A percentile compares a stretch with the other conserved stretches of the same genome.
Evolutionary conservation across 2,113 vertebrate genomes (phyloP).

Genomic region (Vicugna pacos): DNA sequence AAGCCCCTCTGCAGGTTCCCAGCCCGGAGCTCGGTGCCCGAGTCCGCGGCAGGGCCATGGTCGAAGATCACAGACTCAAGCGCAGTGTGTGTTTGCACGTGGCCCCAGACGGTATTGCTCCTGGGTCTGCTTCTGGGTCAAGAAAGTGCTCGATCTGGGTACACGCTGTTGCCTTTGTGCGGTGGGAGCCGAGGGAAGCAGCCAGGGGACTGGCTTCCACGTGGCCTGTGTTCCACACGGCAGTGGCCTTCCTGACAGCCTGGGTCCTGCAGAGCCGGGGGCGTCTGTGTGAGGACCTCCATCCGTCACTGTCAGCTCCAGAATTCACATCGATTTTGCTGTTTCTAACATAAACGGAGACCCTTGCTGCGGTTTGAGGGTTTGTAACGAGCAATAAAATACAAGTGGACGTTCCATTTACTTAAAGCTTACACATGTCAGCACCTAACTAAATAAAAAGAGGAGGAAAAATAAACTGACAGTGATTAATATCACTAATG

Average conservation of each 20-base stretch:
- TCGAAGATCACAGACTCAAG: not conserved
- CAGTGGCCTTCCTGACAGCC: not conserved
- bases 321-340: slow-evolving; percentile 23
- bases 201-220: no score
- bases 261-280: not conserved
- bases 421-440: slow-evolving; percentile 78
- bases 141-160: not conserved
- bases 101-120: not conserved
- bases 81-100: not conserved
- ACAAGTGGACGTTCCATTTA: slow-evolving; percentile 71
- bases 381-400: slow-evolving; percentile 74
- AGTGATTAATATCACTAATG: slow-evolving; percentile 76
- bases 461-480: slow-evolving; percentile 70
- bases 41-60: not conserved
- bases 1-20: not conserved
- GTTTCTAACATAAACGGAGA: slow-evolving; percentile 71
- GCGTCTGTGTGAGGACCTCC: not conserved
- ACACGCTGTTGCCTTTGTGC: not conserved
- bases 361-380: slow-evolving; percentile 64
- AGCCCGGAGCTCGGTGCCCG: rapidly evolving
- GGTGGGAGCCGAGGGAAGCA: not conserved
- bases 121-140: not conserved
- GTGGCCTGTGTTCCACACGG: rapidly evolving
- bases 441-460: slow-evolving; percentile 69
- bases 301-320: not conserved